These are phyloP conservation scores for Rotaria socialis DNA, from an alignment of 2,888 invertebrate species.

Conservation along the genomic window DNA sequence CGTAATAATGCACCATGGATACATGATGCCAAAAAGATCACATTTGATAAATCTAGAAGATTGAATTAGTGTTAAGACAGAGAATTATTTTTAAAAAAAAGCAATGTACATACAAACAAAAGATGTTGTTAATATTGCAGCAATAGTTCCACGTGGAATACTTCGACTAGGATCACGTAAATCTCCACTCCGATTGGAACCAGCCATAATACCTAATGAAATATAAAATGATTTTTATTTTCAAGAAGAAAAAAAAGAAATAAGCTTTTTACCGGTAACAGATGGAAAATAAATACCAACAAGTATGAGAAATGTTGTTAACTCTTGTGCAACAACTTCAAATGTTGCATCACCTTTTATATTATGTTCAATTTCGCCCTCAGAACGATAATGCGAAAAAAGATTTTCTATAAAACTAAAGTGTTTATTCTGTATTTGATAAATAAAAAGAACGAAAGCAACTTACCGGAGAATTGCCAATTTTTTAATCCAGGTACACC, in stretches of 20 bases:
- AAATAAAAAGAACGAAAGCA: neutral
- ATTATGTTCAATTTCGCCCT: conserved; percentile 48
- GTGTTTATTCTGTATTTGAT: neutral
- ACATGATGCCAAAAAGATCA: conserved; percentile 82
- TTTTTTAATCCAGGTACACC: conserved; percentile 35
- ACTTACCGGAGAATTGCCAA: neutral
- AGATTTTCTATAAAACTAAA: conserved; percentile 48
- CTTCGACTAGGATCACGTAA: conserved; percentile 94
- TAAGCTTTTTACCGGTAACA: conserved; percentile 68
- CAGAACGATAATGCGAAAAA: conserved; percentile 48
- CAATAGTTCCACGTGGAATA: conserved; percentile 89
- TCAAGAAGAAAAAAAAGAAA: neutral
- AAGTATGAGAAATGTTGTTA: conserved; percentile 88
- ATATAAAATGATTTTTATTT: neutral
- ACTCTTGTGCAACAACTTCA: conserved; percentile 76
- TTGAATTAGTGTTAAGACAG: neutral
- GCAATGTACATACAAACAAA: conserved; percentile 73
- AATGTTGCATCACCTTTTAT: conserved; percentile 46
- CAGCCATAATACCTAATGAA: conserved; percentile 84
- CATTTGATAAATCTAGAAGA: conserved; percentile 25
- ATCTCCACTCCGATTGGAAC: conserved; percentile 96
- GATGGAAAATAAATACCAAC: conserved; percentile 99
- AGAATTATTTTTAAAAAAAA: too few species aligned
- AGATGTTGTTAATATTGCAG: conserved; percentile 89
- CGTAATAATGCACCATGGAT: conserved; percentile 86